Base-by-base conservation (phyloP, 2,888 invertebrate species). In the Drosophila eohydei region DNA sequence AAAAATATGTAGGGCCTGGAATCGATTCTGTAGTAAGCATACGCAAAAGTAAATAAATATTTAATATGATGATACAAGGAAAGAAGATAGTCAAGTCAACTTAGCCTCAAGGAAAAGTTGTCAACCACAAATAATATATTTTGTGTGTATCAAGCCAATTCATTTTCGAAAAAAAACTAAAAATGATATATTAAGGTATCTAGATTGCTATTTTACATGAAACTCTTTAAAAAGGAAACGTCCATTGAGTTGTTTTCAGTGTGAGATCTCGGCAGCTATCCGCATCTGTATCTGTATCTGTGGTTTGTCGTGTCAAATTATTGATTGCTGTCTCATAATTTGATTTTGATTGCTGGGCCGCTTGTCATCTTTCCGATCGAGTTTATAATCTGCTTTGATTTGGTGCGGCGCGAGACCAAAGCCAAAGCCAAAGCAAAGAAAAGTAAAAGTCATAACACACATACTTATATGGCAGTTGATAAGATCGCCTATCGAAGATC, bases 361-460 rank as follows among this genome's bases (percentile, higher is more conserved):
- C 69, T 64, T 87, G 72, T 77, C 87, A 87, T 84, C 87, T 84
- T 79, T 58, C 81, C 81, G 86, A 76, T 73, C 71, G 71, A 69
- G 60, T 69, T 80, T 76, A 82, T 86, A 85, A 86, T 86, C 83
- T 86, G 71, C 90, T 89, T 89, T 86, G 90, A 83, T 75, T 83
- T 73, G 79, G 55, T 48, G 86, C 86, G 85, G 70, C 88, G 76
- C 85, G 56, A 32, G 51, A 16, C 21, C 32, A 21, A 50, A 32
- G 9, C 60, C 70, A 86, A 21, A 21, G 21, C 21, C 21, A 21
- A 21, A 21, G 21, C 21, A 21, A 86, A 82, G 78, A 88, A 86
- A 89, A 86, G 86, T 86, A 86, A 86, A 86, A 86, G 86, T 86
- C 86, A 86, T 75, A 86, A 83, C 88, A 89, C 80, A 76, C 75